Evolutionary conservation across 1,140 invertebrate species (phyloP).

Genomic region (Mylabris phalerata): DNA sequence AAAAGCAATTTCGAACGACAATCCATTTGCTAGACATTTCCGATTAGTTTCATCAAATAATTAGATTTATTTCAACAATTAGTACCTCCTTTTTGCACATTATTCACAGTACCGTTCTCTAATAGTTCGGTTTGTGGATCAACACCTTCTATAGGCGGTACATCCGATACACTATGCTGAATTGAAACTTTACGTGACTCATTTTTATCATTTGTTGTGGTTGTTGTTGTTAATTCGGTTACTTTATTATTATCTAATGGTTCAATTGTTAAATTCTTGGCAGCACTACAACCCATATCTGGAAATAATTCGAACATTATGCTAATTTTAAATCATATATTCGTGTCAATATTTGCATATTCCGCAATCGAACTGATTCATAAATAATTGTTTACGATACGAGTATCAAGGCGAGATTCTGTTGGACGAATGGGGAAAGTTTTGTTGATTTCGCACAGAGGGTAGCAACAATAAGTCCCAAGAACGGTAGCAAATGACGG

Average conservation of each 20-base stretch:
- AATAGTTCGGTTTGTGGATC: slow-evolving; percentile 33
- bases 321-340: not conserved
- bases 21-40: slow-evolving; percentile 32
- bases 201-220: not conserved
- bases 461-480: no score
- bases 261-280: slow-evolving; percentile 36
- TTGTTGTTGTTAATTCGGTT: slow-evolving; percentile 11
- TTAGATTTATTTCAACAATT: not conserved
- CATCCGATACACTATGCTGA: slow-evolving; percentile 15
- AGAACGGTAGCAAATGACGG: no score
- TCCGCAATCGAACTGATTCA: no score
- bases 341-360: no score
- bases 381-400: no score
- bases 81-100: slow-evolving; percentile 32
- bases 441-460: no score
- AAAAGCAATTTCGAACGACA: slow-evolving; percentile 61
- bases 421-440: no score
- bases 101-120: slow-evolving; percentile 30
- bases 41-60: not conserved
- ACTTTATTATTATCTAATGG: slow-evolving; percentile 26
- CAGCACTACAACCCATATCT: slow-evolving; percentile 37
- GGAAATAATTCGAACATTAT: slow-evolving; percentile 9
- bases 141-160: slow-evolving; percentile 31
- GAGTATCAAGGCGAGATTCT: no score
- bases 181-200: slow-evolving; percentile 24